A percentile compares a stretch with the other conserved stretches of the same genome.
These are phyloP conservation scores for Planococcus citri DNA, from an alignment of 1,140 invertebrate genomes.

Conservation along the genomic window DNA sequence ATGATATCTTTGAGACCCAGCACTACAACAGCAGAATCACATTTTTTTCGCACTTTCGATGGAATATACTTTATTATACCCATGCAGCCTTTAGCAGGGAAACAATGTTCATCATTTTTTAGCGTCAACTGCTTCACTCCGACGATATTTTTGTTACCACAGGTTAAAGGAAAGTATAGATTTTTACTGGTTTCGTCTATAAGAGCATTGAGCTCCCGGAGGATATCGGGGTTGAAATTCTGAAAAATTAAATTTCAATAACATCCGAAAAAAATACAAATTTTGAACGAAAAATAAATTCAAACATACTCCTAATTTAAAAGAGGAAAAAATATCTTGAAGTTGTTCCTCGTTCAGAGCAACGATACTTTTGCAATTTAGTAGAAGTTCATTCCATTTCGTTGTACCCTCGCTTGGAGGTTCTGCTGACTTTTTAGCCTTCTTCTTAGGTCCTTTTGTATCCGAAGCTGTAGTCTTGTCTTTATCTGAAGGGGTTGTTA, in stretches of 20 bases:
- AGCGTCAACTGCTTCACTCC: not conserved
- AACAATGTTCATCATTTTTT: not conserved
- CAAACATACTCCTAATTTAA: not conserved
- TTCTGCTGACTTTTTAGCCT: not conserved
- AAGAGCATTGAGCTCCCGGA: not conserved
- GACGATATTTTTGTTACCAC: not conserved
- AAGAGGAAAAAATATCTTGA: not conserved
- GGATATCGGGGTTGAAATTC: not conserved
- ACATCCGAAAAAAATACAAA: not conserved
- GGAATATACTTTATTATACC: slow-evolving; percentile 18
- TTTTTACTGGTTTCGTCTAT: not conserved
- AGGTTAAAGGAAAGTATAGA: not conserved
- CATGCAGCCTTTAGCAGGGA: not conserved
- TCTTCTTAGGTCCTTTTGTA: not conserved
- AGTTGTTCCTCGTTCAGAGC: not conserved
- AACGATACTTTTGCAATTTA: not conserved
- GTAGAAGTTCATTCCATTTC: not conserved
- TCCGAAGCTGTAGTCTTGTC: not conserved
- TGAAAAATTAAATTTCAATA: not conserved
- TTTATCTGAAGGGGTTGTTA: not conserved
- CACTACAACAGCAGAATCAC: slow-evolving; percentile 45
- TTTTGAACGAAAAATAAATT: not conserved
- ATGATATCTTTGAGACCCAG: slow-evolving; percentile 51
- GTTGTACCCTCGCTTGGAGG: not conserved
- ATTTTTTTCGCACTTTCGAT: slow-evolving; percentile 19